A percentile compares a stretch with the other conserved stretches of the same genome.
Evolutionary conservation across 2,888 invertebrate genomes (phyloP).

Genomic region (Phorcus lineatus): DNA sequence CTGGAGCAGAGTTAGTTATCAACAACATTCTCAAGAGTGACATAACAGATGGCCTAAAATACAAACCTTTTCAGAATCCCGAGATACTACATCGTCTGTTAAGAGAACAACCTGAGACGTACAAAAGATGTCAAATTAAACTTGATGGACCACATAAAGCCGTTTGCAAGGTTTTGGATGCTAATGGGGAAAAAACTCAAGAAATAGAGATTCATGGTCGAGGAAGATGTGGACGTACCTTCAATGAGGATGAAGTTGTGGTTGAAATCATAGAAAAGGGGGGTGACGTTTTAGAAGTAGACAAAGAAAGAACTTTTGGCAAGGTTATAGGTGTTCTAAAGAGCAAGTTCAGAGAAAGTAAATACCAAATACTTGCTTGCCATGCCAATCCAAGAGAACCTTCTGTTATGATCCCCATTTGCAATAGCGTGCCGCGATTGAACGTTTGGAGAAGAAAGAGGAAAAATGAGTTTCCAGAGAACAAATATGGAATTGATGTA

Average conservation of each 20-base stretch:
- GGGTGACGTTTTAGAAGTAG: no score
- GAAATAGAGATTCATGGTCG: slow-evolving; percentile 38
- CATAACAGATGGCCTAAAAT: neutral
- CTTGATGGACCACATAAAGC: slow-evolving; percentile 35
- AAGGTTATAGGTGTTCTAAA: no score
- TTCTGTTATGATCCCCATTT: neutral
- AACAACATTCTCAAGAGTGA: neutral
- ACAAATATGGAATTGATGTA: neutral
- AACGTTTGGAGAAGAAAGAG: neutral
- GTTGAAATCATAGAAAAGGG: no score
- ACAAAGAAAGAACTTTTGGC: no score
- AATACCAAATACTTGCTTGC: neutral
- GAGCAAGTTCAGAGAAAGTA: neutral
- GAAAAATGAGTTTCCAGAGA: neutral
- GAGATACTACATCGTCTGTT: neutral
- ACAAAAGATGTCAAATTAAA: slow-evolving; percentile 33
- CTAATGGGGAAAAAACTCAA: neutral
- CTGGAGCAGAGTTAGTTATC: neutral
- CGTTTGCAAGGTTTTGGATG: slow-evolving; percentile 24
- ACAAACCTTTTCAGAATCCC: neutral
- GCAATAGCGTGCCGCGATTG: neutral
- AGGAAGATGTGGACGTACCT: slow-evolving; percentile 39
- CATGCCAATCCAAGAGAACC: neutral
- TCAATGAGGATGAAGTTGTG: slow-evolving; percentile 38
- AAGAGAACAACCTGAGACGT: slow-evolving; percentile 12